These are phyloP conservation scores for Monoplex corrugatus DNA, from an alignment of 2,888 invertebrate species.

Conservation along the genomic window DNA sequence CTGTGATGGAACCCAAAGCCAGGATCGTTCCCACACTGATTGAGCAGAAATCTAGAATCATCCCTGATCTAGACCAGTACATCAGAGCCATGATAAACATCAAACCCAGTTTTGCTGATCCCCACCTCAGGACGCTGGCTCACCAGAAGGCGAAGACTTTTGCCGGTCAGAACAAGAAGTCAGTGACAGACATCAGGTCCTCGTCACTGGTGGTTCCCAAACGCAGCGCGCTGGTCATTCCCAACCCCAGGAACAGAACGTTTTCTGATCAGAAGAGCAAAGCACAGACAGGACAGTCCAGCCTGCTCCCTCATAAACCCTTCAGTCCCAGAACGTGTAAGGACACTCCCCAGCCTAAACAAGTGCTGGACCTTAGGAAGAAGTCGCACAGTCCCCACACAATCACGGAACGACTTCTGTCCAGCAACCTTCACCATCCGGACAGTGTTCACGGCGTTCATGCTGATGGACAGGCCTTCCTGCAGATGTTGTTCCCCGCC, in stretches of 20 bases:
- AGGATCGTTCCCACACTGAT: neutral
- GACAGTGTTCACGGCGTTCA: neutral
- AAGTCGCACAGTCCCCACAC: neutral
- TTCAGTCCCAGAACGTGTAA: neutral
- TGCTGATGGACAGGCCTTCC: neutral
- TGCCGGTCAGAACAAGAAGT: neutral
- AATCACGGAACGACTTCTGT: constrained; percentile 2
- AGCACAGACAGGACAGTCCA: neutral
- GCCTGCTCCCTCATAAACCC: neutral
- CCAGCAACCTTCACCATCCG: neutral
- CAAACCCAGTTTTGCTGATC: constrained; percentile 15
- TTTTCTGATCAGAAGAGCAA: neutral
- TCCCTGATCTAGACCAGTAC: constrained; percentile 13
- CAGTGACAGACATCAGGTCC: neutral
- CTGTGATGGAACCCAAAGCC: neutral
- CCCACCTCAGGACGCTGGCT: neutral
- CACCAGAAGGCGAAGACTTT: neutral
- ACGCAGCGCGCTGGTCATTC: constrained; percentile 16
- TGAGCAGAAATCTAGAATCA: neutral
- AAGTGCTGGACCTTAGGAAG: neutral
- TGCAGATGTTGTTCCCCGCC: neutral
- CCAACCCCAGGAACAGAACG: neutral
- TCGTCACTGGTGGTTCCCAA: neutral
- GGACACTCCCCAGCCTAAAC: neutral
- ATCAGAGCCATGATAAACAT: neutral